Conservation (phyloP, 1,140 invertebrate genomes). For the Euglossa dilemma region DNA sequence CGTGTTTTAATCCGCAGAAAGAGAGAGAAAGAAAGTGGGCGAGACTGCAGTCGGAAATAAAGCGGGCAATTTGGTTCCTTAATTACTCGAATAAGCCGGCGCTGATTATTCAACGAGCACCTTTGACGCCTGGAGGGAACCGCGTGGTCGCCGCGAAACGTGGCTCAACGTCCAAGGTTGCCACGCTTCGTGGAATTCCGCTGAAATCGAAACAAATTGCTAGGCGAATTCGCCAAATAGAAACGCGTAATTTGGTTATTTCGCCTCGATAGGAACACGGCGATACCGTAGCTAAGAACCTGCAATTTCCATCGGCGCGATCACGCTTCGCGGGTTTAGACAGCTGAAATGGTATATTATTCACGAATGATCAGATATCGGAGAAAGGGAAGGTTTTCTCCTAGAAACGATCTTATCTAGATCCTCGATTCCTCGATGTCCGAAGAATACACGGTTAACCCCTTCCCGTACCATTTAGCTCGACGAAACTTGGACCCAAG, state of each 20-base stretch:
- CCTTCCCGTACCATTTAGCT: too few species aligned
- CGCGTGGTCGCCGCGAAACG: background rate
- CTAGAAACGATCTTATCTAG: too few species aligned
- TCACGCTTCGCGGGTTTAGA: background rate
- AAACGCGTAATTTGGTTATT: background rate
- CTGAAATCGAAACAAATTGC: conserved; percentile 15
- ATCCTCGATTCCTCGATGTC: too few species aligned
- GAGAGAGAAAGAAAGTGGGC: background rate
- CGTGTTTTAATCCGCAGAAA: background rate
- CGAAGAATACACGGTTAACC: too few species aligned
- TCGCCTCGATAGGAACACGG: too few species aligned
- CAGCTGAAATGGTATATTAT: background rate
- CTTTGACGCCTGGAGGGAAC: background rate
- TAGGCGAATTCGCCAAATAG: background rate
- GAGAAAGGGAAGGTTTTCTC: background rate
- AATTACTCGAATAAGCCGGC: conserved; percentile 23
- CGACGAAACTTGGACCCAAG: too few species aligned
- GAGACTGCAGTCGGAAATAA: background rate
- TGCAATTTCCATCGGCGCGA: conserved; percentile 1
- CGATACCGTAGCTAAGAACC: conserved; percentile 5
- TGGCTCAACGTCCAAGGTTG: too few species aligned
- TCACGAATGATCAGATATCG: conserved; percentile 19
- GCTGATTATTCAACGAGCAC: conserved; percentile 37
- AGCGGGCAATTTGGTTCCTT: conserved; percentile 17
- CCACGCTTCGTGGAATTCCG: background rate